Evolutionary conservation across 2,888 invertebrate genomes (phyloP).

Genomic region (Leptopilina syphax): DNA sequence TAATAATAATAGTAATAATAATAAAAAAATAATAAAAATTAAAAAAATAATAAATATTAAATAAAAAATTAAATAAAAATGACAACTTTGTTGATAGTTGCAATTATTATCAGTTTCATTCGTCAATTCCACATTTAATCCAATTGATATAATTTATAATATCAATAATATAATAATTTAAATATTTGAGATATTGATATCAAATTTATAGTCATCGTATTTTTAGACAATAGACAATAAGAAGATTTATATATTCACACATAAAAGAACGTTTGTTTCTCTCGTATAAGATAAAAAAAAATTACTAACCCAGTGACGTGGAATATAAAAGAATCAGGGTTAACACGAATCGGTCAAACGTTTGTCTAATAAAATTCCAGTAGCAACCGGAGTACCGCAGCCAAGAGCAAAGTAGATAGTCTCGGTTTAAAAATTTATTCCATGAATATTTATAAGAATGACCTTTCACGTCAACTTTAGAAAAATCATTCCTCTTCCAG

Average conservation of each 20-base stretch:
- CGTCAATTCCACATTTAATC: too few species aligned
- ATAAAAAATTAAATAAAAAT: too few species aligned
- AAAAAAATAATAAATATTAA: too few species aligned
- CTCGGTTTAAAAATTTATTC: conserved; percentile 1
- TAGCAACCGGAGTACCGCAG: conserved; percentile 14
- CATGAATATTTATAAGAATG: conserved; percentile 7
- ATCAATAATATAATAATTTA: too few species aligned
- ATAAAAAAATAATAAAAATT: too few species aligned
- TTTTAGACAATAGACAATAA: not conserved
- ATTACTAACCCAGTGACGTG: conserved; percentile 38
- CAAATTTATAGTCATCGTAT: not conserved
- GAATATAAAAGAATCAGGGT: conserved; percentile 29
- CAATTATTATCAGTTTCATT: too few species aligned
- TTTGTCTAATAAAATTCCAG: conserved; percentile 36
- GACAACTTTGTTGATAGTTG: too few species aligned
- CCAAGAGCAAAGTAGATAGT: conserved; percentile 9
- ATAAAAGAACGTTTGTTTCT: conserved; percentile 27
- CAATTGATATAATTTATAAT: too few species aligned
- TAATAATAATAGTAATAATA: too few species aligned
- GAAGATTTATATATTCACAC: not conserved
- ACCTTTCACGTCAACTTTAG: conserved; percentile 23
- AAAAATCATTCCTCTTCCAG: not conserved
- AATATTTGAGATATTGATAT: too few species aligned
- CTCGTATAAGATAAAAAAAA: not conserved
- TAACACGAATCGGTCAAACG: conserved; percentile 35